phyloP scores from a whole-genome alignment of 2,888 invertebrate species.

The Odontocolon sp. region DNA sequence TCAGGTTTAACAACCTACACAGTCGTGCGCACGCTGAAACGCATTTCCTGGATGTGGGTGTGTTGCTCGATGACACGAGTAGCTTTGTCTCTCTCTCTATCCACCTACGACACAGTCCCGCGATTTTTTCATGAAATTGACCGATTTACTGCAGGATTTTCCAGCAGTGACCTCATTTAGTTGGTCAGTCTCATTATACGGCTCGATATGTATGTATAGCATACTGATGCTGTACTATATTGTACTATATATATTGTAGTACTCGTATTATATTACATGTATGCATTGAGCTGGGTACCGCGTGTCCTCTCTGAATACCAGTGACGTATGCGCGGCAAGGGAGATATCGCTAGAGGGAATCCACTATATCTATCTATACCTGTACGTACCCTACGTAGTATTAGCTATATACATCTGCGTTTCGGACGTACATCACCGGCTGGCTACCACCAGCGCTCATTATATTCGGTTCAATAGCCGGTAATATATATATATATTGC shows the following conservation, averaged over 20 bases:
- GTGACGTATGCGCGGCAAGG: constrained; percentile 27
- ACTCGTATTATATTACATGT: no score
- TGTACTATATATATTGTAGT: no score
- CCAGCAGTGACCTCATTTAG: no score
- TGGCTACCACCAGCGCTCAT: not conserved
- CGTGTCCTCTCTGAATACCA: constrained; percentile 22
- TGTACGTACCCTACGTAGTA: not conserved
- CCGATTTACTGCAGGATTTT: no score
- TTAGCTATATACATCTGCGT: no score
- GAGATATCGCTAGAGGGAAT: not conserved
- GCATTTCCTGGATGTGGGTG: constrained; percentile 38
- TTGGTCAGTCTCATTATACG: no score
- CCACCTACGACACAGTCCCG: not conserved
- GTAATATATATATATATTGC: not conserved
- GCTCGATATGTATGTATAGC: not conserved
- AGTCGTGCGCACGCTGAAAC: constrained; percentile 12
- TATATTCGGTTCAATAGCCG: not conserved
- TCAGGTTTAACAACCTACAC: constrained; percentile 30
- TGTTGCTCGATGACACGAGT: constrained; percentile 20
- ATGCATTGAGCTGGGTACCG: no score
- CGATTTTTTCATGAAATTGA: no score
- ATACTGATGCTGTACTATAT: no score
- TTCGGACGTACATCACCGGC: not conserved
- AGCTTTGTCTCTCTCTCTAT: not conserved
- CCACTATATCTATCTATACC: not conserved